phyloP scores from a whole-genome alignment of 2,888 invertebrate genomes.

The Lithodes maja region DNA sequence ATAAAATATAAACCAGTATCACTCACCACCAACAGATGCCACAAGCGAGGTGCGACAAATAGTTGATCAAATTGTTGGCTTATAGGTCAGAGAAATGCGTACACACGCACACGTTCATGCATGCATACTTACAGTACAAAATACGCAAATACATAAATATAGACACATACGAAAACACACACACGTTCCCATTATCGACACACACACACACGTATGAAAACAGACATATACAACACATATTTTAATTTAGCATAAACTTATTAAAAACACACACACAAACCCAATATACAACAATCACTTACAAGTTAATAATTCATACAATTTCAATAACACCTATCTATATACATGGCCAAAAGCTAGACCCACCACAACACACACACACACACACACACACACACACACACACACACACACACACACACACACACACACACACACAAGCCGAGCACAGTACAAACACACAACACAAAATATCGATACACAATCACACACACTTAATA shows the following conservation, averaged over 20 bases:
- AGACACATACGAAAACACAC: constrained; percentile 26
- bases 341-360: too few species aligned
- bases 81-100: neutral
- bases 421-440: neutral
- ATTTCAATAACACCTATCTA: too few species aligned
- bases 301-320: too few species aligned
- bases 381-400: neutral
- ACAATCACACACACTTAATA: too few species aligned
- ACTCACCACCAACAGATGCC: neutral
- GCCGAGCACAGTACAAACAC: too few species aligned
- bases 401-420: neutral
- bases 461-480: too few species aligned
- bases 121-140: neutral
- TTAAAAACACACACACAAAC: too few species aligned
- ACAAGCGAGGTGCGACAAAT: neutral
- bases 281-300: too few species aligned
- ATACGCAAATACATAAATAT: too few species aligned
- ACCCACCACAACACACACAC: neutral
- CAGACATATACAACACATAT: neutral
- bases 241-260: too few species aligned
- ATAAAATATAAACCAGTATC: neutral
- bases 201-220: neutral
- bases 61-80: neutral
- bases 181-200: constrained; percentile 20
- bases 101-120: constrained; percentile 27